Conservation (phyloP, 2,113 vertebrate genomes). For the Ondatra zibethicus region DNA sequence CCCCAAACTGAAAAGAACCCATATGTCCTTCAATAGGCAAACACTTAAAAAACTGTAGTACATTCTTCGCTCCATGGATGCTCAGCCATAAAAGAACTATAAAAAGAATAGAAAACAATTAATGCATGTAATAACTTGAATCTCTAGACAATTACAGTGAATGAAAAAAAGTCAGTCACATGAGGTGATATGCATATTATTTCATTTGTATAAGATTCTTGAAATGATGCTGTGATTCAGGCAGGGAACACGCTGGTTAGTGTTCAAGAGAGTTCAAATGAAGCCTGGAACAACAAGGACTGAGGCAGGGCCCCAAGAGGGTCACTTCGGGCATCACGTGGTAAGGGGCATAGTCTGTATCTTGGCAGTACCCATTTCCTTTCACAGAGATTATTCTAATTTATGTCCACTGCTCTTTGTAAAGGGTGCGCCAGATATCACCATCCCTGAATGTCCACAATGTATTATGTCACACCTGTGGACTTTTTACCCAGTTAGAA, state of each 20-base stretch:
- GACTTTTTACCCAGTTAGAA: neutral
- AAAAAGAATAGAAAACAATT: neutral
- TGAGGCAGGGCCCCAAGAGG: neutral
- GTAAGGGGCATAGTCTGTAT: neutral
- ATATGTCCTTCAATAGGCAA: neutral
- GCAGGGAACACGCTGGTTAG: neutral
- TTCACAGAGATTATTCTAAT: neutral
- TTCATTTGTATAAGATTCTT: neutral
- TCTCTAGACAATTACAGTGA: slow-evolving; percentile 18
- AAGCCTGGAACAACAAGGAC: neutral
- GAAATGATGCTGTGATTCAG: neutral
- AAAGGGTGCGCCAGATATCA: neutral
- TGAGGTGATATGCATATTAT: neutral
- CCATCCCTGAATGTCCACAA: neutral
- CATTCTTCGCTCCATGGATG: neutral
- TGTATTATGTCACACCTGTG: neutral
- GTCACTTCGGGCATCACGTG: neutral
- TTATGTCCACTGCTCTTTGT: neutral
- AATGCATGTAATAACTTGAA: neutral
- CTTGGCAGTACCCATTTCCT: neutral
- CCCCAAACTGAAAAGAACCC: neutral
- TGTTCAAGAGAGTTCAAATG: neutral
- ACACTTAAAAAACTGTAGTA: neutral
- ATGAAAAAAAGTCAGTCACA: neutral
- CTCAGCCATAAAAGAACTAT: neutral